These are phyloP conservation scores for Champsocephalus gunnari DNA, from an alignment of 2,797 vertebrate genomes.

Conservation along the genomic window DNA sequence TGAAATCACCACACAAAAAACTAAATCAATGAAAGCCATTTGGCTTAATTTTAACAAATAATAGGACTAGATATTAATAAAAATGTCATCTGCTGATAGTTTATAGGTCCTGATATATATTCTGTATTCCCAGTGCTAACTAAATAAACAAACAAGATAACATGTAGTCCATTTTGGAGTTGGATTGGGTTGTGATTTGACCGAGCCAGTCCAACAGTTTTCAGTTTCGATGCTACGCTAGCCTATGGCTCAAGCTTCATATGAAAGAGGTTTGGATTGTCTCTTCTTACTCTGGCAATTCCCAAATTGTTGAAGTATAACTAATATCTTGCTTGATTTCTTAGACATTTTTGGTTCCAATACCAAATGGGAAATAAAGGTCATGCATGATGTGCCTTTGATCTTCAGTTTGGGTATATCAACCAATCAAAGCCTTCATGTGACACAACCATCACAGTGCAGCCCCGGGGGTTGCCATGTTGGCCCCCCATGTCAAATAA, in stretches of 20 bases:
- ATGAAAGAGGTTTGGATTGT: background rate
- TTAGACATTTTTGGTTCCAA: background rate
- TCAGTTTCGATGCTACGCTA: background rate
- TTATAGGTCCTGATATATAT: no score
- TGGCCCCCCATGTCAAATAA: slow-evolving; percentile 35
- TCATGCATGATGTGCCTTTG: background rate
- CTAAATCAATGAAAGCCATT: no score
- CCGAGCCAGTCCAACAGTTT: background rate
- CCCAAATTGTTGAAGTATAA: background rate
- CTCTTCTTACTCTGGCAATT: background rate
- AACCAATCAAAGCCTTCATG: slow-evolving; percentile 21
- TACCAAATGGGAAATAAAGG: slow-evolving; percentile 18
- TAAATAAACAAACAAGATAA: background rate
- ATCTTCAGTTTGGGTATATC: slow-evolving; percentile 25
- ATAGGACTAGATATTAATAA: no score
- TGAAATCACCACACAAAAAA: no score
- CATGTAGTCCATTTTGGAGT: background rate
- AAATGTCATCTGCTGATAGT: no score
- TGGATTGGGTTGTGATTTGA: background rate
- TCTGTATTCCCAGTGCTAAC: no score
- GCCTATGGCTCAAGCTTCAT: background rate
- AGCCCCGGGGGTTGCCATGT: background rate
- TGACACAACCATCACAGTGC: slow-evolving; percentile 22
- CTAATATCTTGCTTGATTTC: background rate
- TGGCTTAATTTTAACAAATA: no score